Percentiles rank a stretch among this genome's conserved stretches.
Conservation (phyloP, 2,888 invertebrate species). For the Eristalis intricaria region DNA sequence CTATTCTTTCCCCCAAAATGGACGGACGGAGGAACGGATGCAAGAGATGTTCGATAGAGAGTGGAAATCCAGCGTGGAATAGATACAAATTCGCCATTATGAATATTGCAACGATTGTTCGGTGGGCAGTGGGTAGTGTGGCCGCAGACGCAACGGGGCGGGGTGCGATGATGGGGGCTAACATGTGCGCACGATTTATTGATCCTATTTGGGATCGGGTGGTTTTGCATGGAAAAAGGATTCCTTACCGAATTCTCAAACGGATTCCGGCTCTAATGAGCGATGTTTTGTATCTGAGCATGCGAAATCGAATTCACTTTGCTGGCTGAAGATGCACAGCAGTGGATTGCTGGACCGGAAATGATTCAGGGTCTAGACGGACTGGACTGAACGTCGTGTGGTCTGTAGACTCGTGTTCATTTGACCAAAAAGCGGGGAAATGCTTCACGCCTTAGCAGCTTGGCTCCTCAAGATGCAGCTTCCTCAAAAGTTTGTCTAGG, state of each 20-base stretch:
- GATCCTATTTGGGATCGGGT: constrained; percentile 17
- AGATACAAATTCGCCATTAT: constrained; percentile 47
- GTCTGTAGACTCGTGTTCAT: too few species aligned
- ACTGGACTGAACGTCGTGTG: too few species aligned
- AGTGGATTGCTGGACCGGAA: neutral
- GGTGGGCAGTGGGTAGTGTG: neutral
- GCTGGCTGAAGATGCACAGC: neutral
- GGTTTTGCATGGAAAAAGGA: neutral
- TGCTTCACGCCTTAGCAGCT: too few species aligned
- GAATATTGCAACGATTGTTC: constrained; percentile 44
- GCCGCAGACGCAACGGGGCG: neutral
- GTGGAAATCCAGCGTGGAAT: neutral
- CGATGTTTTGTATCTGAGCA: neutral
- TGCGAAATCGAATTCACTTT: neutral
- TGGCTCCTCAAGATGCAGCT: too few species aligned
- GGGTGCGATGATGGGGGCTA: neutral
- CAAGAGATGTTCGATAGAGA: neutral
- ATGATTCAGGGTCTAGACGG: neutral
- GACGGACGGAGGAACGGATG: neutral
- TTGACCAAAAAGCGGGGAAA: too few species aligned
- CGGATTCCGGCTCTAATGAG: constrained; percentile 20
- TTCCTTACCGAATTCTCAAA: neutral
- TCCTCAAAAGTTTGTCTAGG: too few species aligned
- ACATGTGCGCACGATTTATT: constrained; percentile 56
- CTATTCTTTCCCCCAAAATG: neutral